These are phyloP conservation scores for Abrostola tripartita DNA, from an alignment of 2,888 invertebrate species.

Conservation along the genomic window DNA sequence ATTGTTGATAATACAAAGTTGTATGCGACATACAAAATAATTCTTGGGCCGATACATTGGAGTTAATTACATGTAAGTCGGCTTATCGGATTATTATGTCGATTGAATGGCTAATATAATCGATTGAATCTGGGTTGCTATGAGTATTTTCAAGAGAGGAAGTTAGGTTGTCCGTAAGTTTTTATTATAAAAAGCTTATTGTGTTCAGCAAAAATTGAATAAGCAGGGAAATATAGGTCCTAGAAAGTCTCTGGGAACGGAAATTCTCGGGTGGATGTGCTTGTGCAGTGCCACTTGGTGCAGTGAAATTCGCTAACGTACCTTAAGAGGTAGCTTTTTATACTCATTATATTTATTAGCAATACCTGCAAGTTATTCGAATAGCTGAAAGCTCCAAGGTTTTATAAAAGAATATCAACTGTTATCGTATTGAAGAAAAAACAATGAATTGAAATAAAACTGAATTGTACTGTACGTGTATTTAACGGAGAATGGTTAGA, in stretches of 20 bases:
- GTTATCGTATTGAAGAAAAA: no score
- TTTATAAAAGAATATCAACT: no score
- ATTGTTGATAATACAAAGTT: conserved; percentile 3
- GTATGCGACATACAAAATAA: conserved; percentile 3
- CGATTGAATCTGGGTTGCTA: neutral
- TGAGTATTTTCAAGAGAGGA: no score
- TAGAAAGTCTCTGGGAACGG: neutral
- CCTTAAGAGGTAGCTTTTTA: neutral
- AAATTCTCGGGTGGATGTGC: neutral
- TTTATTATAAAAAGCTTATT: no score
- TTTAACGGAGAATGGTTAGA: no score
- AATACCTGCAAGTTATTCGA: no score
- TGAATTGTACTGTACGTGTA: no score
- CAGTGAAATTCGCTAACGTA: neutral
- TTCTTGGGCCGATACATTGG: neutral
- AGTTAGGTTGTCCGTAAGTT: no score
- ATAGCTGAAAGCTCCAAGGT: no score
- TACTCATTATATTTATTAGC: neutral
- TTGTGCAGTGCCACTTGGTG: neutral
- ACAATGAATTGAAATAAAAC: no score
- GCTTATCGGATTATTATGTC: conserved; percentile 1
- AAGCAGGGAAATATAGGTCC: no score
- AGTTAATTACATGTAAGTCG: neutral
- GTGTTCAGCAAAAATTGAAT: no score
- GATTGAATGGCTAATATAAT: neutral